These are phyloP conservation scores for Symphodus melops DNA, from an alignment of 2,113 vertebrate genomes.

Conservation along the genomic window DNA sequence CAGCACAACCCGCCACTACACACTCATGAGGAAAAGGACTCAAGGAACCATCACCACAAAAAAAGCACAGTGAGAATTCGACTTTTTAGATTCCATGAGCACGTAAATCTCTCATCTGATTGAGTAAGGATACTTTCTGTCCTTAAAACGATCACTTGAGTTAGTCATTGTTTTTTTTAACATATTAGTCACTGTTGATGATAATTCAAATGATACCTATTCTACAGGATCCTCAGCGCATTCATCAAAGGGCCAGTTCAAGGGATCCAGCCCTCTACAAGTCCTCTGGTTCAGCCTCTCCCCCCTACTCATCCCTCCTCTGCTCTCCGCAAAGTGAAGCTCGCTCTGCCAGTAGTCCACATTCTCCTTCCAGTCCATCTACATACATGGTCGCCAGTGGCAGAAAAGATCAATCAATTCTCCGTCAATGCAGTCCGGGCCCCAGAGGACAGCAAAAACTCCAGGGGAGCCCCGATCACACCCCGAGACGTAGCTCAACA, in stretches of 20 bases:
- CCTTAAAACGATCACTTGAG: too few relatives aligned
- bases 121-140: too few relatives aligned
- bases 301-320: slow-evolving; percentile 34
- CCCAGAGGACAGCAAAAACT: slow-evolving; percentile 55
- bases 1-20: slow-evolving; percentile 66
- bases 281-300: slow-evolving; percentile 46
- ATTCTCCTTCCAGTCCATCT: slow-evolving; percentile 47
- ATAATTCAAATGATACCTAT: neutral
- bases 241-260: slow-evolving; percentile 54
- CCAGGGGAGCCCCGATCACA: slow-evolving; percentile 53
- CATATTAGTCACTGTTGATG: too few relatives aligned
- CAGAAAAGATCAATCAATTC: slow-evolving; percentile 48
- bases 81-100: neutral
- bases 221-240: slow-evolving; percentile 72
- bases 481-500: slow-evolving; percentile 17
- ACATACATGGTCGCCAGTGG: slow-evolving; percentile 22
- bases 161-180: too few relatives aligned
- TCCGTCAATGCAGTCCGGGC: slow-evolving; percentile 31
- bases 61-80: slow-evolving; percentile 82
- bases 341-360: slow-evolving; percentile 50
- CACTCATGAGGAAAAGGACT: slow-evolving; percentile 65
- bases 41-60: slow-evolving; percentile 78
- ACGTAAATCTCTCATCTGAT: too few relatives aligned
- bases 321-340: slow-evolving; percentile 55
- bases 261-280: slow-evolving; percentile 46